Percentiles rank a stretch among this genome's conserved stretches.
These are phyloP conservation scores for Trissoscelio sp. DNA, from an alignment of 2,888 invertebrate genomes.

Conservation along the genomic window DNA sequence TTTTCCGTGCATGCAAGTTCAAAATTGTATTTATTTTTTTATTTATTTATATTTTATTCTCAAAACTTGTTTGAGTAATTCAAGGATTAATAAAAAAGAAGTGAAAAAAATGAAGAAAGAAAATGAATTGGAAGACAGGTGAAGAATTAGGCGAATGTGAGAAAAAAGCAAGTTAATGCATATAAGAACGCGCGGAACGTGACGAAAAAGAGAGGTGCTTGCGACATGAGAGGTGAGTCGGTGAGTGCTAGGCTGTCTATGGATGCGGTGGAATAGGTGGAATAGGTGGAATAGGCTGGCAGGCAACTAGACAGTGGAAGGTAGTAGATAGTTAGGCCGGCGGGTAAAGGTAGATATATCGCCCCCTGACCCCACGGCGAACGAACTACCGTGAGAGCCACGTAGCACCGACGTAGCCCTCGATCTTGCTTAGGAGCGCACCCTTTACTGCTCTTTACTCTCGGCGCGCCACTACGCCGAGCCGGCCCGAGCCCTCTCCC, in stretches of 20 bases:
- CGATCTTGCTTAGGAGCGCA: conserved; percentile 30
- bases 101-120: too few relatives aligned
- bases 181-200: conserved; percentile 1
- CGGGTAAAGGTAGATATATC: conserved; percentile 76
- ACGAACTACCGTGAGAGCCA: conserved; percentile 79
- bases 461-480: conserved; percentile 44
- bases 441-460: conserved; percentile 10
- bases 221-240: not conserved
- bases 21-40: too few relatives aligned
- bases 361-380: conserved; percentile 77
- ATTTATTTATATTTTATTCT: too few relatives aligned
- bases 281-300: too few relatives aligned
- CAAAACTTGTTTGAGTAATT: too few relatives aligned
- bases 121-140: too few relatives aligned
- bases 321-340: conserved; percentile 60
- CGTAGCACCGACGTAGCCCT: conserved; percentile 73
- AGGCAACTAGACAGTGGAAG: conserved; percentile 57
- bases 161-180: too few relatives aligned
- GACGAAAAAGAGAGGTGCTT: conserved; percentile 9
- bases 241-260: too few relatives aligned
- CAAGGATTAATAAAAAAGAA: too few relatives aligned
- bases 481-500: conserved; percentile 3
- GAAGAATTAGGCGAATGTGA: too few relatives aligned
- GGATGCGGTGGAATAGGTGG: too few relatives aligned
- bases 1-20: too few relatives aligned